Percentiles rank a stretch among this genome's conserved stretches.
phyloP scores from a whole-genome alignment of 2,888 invertebrate species.

The Anthrax anthrax region DNA sequence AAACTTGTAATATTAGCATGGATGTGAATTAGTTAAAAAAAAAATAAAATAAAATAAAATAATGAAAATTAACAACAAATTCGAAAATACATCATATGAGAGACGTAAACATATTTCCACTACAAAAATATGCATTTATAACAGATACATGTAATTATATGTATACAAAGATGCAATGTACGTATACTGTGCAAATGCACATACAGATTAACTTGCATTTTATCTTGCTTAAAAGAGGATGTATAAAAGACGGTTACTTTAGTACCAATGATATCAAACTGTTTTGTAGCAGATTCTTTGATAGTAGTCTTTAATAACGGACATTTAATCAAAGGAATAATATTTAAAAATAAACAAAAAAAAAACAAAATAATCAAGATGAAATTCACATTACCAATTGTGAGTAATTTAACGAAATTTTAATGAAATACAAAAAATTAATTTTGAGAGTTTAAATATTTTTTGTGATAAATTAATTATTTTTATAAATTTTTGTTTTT shows the following conservation, averaged over 20 bases:
- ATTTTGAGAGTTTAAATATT: not conserved
- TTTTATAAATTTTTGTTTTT: not conserved
- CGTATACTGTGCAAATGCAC: no score
- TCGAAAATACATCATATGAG: no score
- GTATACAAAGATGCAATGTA: no score
- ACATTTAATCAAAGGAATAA: not conserved
- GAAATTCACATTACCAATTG: not conserved
- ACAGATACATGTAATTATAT: no score
- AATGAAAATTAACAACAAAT: no score
- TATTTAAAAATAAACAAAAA: not conserved
- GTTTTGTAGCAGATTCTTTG: conserved; percentile 1
- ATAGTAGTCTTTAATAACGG: not conserved
- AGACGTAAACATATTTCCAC: no score
- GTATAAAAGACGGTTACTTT: conserved; percentile 5
- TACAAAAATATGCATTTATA: no score
- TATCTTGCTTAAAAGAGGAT: not conserved
- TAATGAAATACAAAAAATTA: no score
- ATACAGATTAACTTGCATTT: no score
- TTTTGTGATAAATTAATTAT: not conserved
- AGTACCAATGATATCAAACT: conserved; percentile 1
- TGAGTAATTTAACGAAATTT: not conserved
- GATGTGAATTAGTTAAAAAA: no score
- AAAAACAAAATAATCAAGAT: not conserved
- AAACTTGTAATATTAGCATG: not conserved
- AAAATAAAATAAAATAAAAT: no score